These are phyloP conservation scores for Manacus vitellinus DNA, from an alignment of 2,113 vertebrate species.

Conservation along the genomic window DNA sequence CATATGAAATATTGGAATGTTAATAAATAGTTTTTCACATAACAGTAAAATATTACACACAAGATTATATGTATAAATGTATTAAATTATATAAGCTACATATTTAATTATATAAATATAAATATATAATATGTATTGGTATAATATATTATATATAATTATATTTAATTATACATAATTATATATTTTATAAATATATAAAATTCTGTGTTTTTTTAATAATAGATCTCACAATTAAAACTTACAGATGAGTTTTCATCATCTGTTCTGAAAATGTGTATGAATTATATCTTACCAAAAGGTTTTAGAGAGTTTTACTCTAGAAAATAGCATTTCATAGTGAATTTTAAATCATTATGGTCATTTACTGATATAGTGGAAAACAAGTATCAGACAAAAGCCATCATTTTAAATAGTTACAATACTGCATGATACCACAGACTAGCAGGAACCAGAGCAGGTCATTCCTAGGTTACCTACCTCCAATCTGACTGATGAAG, in stretches of 20 bases:
- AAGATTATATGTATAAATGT: not conserved
- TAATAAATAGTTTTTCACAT: not conserved
- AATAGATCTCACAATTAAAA: not conserved
- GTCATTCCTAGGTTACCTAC: not conserved
- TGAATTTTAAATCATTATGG: not conserved
- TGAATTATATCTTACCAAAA: not conserved
- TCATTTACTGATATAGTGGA: not conserved
- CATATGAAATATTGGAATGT: not conserved
- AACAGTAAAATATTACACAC: not conserved
- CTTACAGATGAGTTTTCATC: not conserved
- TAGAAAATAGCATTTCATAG: not conserved
- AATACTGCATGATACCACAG: not conserved
- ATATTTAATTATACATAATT: too few species aligned
- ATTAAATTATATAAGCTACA: too few species aligned
- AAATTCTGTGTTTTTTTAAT: not conserved
- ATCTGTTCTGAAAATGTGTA: not conserved
- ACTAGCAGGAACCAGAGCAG: not conserved
- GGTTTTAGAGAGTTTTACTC: not conserved
- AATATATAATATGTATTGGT: too few species aligned
- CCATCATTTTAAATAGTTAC: not conserved
- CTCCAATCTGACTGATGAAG: not conserved
- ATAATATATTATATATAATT: too few species aligned
- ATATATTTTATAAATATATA: too few species aligned
- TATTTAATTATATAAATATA: too few species aligned
- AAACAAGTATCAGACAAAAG: not conserved